These are phyloP conservation scores for Calliopum simillimum DNA, from an alignment of 2,888 invertebrate species.

Conservation along the genomic window DNA sequence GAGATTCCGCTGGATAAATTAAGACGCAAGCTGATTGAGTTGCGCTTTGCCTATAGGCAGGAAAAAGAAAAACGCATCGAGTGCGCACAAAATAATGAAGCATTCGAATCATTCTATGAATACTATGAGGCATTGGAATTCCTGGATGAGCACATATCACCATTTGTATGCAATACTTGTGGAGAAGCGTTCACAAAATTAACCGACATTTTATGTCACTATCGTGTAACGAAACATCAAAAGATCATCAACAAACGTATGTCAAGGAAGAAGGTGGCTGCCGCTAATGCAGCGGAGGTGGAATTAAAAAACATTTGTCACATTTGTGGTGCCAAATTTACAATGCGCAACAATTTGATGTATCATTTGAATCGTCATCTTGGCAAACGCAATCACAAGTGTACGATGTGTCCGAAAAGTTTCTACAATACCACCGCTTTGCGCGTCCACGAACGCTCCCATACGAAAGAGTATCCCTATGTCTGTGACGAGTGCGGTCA, in stretches of 20 bases:
- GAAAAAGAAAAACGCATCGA: constrained; percentile 53
- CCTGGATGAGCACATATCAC: constrained; percentile 58
- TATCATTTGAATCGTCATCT: constrained; percentile 57
- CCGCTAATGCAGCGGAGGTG: not conserved
- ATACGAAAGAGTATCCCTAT: constrained; percentile 60
- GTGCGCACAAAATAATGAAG: constrained; percentile 46
- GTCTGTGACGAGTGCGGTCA: constrained; percentile 62
- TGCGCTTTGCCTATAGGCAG: constrained; percentile 55
- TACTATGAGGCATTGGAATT: constrained; percentile 54
- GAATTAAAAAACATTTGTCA: constrained; percentile 53
- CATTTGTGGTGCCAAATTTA: constrained; percentile 59
- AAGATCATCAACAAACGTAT: constrained; percentile 22
- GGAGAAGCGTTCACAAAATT: constrained; percentile 52
- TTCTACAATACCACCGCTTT: constrained; percentile 57
- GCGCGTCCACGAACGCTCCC: constrained; percentile 57
- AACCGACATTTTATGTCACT: constrained; percentile 53
- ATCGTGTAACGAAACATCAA: constrained; percentile 49
- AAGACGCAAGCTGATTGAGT: constrained; percentile 56
- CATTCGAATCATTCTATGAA: constrained; percentile 52
- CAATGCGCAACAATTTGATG: constrained; percentile 55
- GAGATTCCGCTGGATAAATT: constrained; percentile 55
- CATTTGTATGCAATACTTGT: constrained; percentile 54
- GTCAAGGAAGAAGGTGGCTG: not conserved
- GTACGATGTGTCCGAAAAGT: constrained; percentile 55
- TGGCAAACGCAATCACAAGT: constrained; percentile 52